Conservation (phyloP, 2,888 invertebrate species). For the Agrochola macilenta region DNA sequence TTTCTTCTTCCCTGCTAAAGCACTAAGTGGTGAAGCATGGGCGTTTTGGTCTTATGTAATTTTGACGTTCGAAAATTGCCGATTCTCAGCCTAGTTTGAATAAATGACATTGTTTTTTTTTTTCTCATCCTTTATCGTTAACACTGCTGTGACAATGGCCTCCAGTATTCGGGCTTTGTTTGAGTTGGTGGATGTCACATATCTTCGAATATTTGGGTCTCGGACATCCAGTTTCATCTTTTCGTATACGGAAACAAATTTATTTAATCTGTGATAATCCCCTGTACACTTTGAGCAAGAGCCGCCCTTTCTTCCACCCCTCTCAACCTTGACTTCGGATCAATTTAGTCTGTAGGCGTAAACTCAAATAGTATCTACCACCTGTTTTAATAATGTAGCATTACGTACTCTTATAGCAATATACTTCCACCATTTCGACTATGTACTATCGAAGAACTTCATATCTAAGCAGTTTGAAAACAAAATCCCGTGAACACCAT, state of each 20-base stretch:
- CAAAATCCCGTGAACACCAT: too few species aligned
- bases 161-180: not conserved
- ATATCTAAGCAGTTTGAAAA: too few species aligned
- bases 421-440: too few species aligned
- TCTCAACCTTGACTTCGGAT: slow-evolving; percentile 2
- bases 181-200: not conserved
- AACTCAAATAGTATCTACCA: slow-evolving; percentile 20
- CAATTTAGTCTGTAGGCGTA: slow-evolving; percentile 8
- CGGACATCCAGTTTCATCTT: not conserved
- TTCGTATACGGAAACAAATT: not conserved
- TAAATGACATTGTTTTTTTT: too few species aligned
- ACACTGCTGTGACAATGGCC: not conserved
- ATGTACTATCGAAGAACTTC: too few species aligned
- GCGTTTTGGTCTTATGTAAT: too few species aligned
- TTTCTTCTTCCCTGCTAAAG: too few species aligned
- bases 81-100: too few species aligned
- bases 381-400: slow-evolving; percentile 23
- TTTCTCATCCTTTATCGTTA: not conserved
- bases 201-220: not conserved
- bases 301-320: not conserved
- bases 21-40: too few species aligned
- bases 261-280: slow-evolving; percentile 17
- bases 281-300: too few species aligned
- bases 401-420: slow-evolving; percentile 2
- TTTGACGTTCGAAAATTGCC: too few species aligned